These are phyloP conservation scores for Druon quercuslanigerum DNA, from an alignment of 1,140 invertebrate species.

Conservation along the genomic window DNA sequence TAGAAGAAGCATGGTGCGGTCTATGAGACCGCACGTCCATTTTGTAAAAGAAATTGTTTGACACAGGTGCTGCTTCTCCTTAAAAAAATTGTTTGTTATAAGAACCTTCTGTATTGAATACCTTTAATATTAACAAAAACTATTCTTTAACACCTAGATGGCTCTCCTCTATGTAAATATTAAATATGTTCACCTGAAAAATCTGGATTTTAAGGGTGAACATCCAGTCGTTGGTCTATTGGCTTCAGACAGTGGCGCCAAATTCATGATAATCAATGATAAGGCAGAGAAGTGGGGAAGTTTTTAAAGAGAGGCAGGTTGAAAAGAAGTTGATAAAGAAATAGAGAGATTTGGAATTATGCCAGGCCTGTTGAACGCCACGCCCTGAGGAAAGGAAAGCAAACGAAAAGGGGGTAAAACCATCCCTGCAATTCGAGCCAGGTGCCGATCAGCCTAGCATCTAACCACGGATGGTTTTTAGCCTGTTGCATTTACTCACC, in stretches of 20 bases:
- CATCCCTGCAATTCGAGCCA: constrained; percentile 52
- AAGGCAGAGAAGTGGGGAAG: background rate
- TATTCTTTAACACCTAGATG: too few relatives aligned
- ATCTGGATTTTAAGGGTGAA: too few relatives aligned
- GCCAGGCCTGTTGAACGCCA: constrained; percentile 69
- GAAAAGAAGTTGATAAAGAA: constrained; percentile 36
- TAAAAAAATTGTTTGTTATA: too few relatives aligned
- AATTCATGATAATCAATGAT: constrained; percentile 7
- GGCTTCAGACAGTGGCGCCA: constrained; percentile 9
- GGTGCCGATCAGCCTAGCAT: constrained; percentile 51
- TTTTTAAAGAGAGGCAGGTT: background rate
- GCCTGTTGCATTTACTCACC: background rate
- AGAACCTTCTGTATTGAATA: too few relatives aligned
- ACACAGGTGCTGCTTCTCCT: too few relatives aligned
- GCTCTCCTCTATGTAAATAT: too few relatives aligned
- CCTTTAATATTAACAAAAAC: too few relatives aligned
- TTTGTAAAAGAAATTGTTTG: too few relatives aligned
- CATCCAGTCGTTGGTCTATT: background rate
- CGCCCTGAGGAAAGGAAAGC: constrained; percentile 60
- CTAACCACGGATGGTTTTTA: constrained; percentile 25
- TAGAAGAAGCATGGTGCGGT: too few relatives aligned
- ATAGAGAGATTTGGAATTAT: constrained; percentile 50
- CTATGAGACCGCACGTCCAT: too few relatives aligned
- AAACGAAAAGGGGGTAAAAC: constrained; percentile 43
- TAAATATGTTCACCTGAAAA: too few relatives aligned